Conservation (phyloP, 1,140 invertebrate species). For the Steinernema feltiae region DNA sequence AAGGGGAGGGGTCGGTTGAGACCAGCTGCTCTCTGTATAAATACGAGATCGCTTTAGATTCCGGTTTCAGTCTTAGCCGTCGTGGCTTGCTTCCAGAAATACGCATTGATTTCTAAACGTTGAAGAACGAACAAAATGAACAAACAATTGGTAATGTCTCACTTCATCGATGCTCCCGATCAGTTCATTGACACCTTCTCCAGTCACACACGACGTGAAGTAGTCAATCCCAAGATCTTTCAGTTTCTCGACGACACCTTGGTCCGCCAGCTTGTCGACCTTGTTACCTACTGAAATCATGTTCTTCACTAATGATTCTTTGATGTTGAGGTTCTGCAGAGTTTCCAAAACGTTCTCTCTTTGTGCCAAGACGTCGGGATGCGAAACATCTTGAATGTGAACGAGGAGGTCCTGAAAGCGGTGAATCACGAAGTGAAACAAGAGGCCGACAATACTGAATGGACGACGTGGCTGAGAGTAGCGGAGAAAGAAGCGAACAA, state of each 20-base stretch:
- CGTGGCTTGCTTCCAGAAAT: neutral
- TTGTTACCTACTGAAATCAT: conserved; percentile 79
- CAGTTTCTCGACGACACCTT: conserved; percentile 4
- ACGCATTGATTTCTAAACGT: neutral
- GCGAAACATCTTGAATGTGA: conserved; percentile 75
- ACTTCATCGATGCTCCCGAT: neutral
- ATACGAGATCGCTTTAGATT: neutral
- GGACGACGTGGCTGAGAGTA: conserved; percentile 73
- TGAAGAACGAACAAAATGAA: neutral
- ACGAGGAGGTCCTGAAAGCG: conserved; percentile 70
- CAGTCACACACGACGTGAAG: conserved; percentile 24
- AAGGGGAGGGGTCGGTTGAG: neutral
- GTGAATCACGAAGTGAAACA: conserved; percentile 26
- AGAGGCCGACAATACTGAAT: conserved; percentile 58
- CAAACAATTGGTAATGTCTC: neutral
- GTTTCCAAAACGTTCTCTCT: conserved; percentile 69
- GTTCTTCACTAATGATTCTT: conserved; percentile 62
- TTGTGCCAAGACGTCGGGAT: conserved; percentile 71
- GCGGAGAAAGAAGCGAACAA: conserved; percentile 76
- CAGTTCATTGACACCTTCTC: conserved; percentile 21
- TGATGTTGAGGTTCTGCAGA: conserved; percentile 64
- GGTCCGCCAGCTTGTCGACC: conserved; percentile 62
- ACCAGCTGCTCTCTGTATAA: neutral
- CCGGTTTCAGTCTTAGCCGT: neutral
- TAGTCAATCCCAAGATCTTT: neutral